phyloP scores from a whole-genome alignment of 2,888 invertebrate species.

The Acrobasis suavella region DNA sequence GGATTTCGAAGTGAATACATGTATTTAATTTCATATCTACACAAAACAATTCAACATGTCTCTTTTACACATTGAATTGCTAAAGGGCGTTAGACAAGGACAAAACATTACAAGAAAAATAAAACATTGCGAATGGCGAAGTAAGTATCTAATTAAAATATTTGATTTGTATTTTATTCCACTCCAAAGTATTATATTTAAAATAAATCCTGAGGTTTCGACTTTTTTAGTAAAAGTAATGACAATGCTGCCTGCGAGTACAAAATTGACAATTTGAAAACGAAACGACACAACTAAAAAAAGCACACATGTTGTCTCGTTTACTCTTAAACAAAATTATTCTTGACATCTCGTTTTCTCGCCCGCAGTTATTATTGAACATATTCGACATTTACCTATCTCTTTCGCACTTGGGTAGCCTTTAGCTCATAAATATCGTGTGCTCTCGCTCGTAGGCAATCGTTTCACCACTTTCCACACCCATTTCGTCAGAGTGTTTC shows the following conservation, averaged over 20 bases:
- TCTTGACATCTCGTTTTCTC: conserved; percentile 31
- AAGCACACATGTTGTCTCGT: too few relatives aligned
- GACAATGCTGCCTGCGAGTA: too few relatives aligned
- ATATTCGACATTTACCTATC: conserved; percentile 50
- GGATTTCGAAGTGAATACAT: too few relatives aligned
- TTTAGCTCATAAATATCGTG: conserved; percentile 30
- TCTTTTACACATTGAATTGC: not conserved
- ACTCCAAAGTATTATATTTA: too few relatives aligned
- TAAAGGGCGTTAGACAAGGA: not conserved
- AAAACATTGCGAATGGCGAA: too few relatives aligned
- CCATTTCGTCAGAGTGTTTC: conserved; percentile 49
- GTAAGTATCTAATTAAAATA: too few relatives aligned
- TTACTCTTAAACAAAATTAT: conserved; percentile 17
- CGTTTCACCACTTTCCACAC: conserved; percentile 30
- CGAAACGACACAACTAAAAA: too few relatives aligned
- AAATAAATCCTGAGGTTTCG: too few relatives aligned
- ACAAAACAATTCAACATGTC: not conserved
- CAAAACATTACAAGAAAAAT: not conserved
- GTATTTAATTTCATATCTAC: too few relatives aligned
- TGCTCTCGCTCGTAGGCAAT: conserved; percentile 43
- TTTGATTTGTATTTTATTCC: too few relatives aligned
- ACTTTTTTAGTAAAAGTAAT: too few relatives aligned
- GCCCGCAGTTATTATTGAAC: conserved; percentile 44
- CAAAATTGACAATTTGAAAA: too few relatives aligned
- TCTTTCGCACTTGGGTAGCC: conserved; percentile 40